Conservation (phyloP, 1,140 invertebrate species). For the Helicoverpa zea region DNA sequence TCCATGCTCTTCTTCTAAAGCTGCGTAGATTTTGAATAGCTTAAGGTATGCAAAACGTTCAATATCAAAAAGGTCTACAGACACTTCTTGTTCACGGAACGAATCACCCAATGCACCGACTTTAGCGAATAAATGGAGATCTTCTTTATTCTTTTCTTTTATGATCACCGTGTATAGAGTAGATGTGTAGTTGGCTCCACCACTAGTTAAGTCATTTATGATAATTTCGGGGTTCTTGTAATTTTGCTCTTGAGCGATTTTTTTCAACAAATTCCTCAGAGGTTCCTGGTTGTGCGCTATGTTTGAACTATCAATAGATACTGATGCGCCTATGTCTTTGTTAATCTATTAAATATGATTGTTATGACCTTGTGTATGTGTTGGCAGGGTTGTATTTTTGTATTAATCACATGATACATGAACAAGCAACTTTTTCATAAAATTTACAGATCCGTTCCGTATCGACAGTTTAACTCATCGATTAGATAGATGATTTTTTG, state of each 20-base stretch:
- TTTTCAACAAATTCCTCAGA: not conserved
- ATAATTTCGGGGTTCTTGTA: not conserved
- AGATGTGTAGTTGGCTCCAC: constrained; percentile 2
- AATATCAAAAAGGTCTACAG: constrained; percentile 35
- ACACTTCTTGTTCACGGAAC: constrained; percentile 3
- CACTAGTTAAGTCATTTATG: constrained; percentile 5
- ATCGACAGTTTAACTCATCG: too few species aligned
- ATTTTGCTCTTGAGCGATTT: constrained; percentile 6
- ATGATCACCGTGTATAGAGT: not conserved
- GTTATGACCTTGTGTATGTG: too few species aligned
- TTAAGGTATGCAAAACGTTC: constrained; percentile 50
- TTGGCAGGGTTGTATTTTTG: too few species aligned
- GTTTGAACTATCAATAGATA: not conserved
- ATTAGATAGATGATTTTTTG: too few species aligned
- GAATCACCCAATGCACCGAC: constrained; percentile 44
- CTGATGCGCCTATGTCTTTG: not conserved
- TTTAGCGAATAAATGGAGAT: constrained; percentile 54
- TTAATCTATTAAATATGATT: too few species aligned
- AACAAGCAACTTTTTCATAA: too few species aligned
- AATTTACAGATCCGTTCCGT: too few species aligned
- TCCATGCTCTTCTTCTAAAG: not conserved
- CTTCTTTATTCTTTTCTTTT: constrained; percentile 1
- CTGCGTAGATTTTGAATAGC: not conserved
- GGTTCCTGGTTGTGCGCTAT: not conserved
- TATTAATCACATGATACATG: too few species aligned